Base-by-base conservation (phyloP, 2,797 vertebrate species). In the Eospalax fontanierii region DNA sequence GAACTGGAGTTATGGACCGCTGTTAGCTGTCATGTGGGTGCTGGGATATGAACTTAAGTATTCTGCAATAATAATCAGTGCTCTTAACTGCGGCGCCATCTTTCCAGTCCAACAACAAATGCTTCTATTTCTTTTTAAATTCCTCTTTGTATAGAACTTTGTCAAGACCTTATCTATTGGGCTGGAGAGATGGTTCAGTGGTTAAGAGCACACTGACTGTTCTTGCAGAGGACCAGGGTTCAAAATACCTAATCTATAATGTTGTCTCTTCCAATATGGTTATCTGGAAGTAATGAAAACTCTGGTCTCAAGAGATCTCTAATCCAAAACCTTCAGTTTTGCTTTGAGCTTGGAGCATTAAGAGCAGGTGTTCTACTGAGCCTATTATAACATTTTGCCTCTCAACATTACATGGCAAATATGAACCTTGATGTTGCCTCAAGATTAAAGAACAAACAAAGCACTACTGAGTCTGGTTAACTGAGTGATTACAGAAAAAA, bases 231-330 rank as follows among this genome's bases (percentile, higher is more conserved):
- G 12, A 54, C 50, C 12, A 2, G 14, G 50, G 50, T 10, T 54
- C 50, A 54, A n/a, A n/a, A n/a, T n/a, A n/a, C n/a, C n/a, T n/a
- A n/a, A n/a, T n/a, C n/a, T n/a, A n/a, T n/a, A n/a, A n/a, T n/a
- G n/a, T n/a, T n/a, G n/a, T n/a, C n/a, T n/a, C 59, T 93, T 89
- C 81, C 89, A 84, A 10, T 71, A n/a, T 84, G n/a, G 63, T 84
- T 83, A 87, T 89, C 89, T 85, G 33, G n/a, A 87, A 87, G 70
- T 81, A 93, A 91, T 79, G 30, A 76, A 40, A 33, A 61, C 18
- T 38, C 46, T 93, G 28, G 40, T 71, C 80, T 84, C 18, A 57
- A 85, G 43, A 91, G 15, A 90, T 19, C 71, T 84, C 63, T 61
- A 73, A 65, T 59, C 57, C 78, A 38, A 86, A 28, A 66, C 28